Evolutionary conservation across 2,797 vertebrate genomes (phyloP).

Genomic region (Peromyscus aztecus): DNA sequence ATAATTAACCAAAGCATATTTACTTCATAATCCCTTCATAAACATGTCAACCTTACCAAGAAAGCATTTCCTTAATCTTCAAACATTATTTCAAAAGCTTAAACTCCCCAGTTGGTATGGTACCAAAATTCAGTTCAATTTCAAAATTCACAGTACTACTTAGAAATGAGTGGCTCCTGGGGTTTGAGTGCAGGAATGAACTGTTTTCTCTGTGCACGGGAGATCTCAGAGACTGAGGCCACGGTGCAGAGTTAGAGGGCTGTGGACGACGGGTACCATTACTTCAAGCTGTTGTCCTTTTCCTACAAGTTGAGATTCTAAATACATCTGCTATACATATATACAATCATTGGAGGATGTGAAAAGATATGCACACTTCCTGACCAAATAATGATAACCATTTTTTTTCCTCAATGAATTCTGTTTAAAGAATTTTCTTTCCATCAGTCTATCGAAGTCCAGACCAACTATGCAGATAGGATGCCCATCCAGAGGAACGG

Average conservation of each 20-base stretch:
- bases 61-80: slow-evolving; percentile 60
- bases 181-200: not conserved
- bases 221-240: not conserved
- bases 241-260: not conserved
- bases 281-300: slow-evolving; percentile 3
- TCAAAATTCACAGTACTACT: slow-evolving; percentile 66
- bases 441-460: slow-evolving; percentile 91
- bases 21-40: slow-evolving; percentile 50
- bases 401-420: slow-evolving; percentile 28
- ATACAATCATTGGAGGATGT: not conserved
- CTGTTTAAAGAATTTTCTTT: slow-evolving; percentile 42
- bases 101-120: slow-evolving; percentile 50
- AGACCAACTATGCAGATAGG: slow-evolving; percentile 99
- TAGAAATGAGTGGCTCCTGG: not conserved
- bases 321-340: not conserved
- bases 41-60: slow-evolving; percentile 22
- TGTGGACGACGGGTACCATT: not conserved
- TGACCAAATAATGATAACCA: slow-evolving; percentile 50
- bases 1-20: slow-evolving; percentile 38
- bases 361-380: slow-evolving; percentile 13
- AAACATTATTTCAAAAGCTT: slow-evolving; percentile 58
- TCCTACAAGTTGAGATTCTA: not conserved
- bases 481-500: slow-evolving; percentile 95
- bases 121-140: slow-evolving; percentile 64
- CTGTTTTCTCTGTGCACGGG: not conserved